Conservation (phyloP, 2,888 invertebrate genomes). For the Acanthosepion pharaonis region DNA sequence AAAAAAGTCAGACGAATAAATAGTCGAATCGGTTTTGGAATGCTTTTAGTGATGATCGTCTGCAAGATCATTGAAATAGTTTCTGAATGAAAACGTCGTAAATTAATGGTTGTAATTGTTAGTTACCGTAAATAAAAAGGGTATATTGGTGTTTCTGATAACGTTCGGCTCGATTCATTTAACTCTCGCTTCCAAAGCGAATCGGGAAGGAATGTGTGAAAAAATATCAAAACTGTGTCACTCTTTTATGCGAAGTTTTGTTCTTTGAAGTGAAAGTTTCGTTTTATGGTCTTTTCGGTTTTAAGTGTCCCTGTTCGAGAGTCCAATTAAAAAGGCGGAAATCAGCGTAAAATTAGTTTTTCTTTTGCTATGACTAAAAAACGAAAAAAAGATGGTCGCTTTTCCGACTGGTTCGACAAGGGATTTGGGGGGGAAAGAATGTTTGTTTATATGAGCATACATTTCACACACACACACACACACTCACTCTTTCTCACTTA, state of each 20-base stretch:
- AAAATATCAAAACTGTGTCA: background rate
- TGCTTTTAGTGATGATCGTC: too few species aligned
- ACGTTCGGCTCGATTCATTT: background rate
- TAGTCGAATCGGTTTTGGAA: too few species aligned
- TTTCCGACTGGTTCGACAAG: background rate
- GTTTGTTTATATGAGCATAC: background rate
- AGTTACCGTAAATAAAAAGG: background rate
- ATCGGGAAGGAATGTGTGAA: background rate
- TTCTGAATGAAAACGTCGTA: background rate
- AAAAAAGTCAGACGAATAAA: too few species aligned
- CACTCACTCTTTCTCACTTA: background rate
- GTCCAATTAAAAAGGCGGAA: background rate
- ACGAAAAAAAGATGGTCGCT: background rate
- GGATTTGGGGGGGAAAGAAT: background rate
- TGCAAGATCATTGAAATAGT: too few species aligned
- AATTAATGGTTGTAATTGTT: background rate
- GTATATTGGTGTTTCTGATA: background rate
- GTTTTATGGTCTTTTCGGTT: background rate
- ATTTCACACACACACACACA: background rate
- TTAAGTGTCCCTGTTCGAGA: background rate
- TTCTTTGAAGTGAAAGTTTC: background rate
- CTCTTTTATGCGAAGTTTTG: background rate
- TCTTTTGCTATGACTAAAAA: background rate
- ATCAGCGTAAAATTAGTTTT: constrained; percentile 22
- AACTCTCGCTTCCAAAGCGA: background rate